These are phyloP conservation scores for Pardalotus punctatus DNA, from an alignment of 2,113 vertebrate species.

Conservation along the genomic window DNA sequence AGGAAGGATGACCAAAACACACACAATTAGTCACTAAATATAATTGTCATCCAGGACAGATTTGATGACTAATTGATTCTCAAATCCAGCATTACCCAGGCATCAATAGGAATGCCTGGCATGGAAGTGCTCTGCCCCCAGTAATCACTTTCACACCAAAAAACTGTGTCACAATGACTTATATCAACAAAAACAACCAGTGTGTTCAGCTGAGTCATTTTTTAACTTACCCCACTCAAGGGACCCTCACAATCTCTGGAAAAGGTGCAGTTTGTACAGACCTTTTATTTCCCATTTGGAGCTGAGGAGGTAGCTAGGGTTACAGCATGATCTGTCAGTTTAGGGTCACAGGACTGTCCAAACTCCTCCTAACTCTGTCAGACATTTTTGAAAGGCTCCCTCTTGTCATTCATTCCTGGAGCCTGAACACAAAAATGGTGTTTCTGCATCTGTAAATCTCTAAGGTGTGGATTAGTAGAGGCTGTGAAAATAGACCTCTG, in stretches of 20 bases:
- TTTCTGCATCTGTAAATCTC: neutral
- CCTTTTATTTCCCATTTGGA: neutral
- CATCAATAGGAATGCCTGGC: neutral
- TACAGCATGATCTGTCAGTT: neutral
- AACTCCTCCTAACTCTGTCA: neutral
- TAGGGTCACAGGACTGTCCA: neutral
- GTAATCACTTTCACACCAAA: neutral
- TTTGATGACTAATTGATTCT: neutral
- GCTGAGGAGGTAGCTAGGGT: neutral
- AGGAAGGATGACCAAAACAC: conserved; percentile 29
- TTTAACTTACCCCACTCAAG: neutral
- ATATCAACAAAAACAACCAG: neutral
- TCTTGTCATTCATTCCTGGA: neutral
- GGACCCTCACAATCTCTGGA: neutral
- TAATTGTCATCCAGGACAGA: conserved; percentile 2
- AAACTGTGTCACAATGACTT: neutral
- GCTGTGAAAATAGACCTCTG: neutral
- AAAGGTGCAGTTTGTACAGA: neutral
- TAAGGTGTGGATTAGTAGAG: neutral
- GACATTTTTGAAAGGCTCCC: neutral
- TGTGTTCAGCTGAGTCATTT: neutral
- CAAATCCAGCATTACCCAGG: neutral
- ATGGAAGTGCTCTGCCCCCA: neutral
- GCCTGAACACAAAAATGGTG: neutral
- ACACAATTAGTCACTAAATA: neutral